Base-by-base conservation (phyloP, 2,888 invertebrate species). In the Spodoptera picta region DNA sequence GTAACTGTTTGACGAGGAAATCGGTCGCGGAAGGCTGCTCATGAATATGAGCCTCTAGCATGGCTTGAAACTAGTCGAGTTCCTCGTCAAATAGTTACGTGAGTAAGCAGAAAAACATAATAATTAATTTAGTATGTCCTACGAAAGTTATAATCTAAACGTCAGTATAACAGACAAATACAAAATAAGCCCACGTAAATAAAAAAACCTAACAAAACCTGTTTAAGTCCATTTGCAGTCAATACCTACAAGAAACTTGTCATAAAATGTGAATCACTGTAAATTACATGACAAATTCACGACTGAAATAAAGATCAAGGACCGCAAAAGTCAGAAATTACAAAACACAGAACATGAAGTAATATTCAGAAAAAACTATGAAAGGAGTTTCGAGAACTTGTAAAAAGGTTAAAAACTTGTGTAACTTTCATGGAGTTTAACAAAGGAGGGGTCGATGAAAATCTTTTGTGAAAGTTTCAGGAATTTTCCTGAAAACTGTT, bases 391-490 rank as follows among this genome's bases (percentile, higher is more conserved):
- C 51, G 36, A 60, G 70, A 78, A 72, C 68, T 79, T 69, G 63
- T 55, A 60, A 65, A 68, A 72, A 73, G 45, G 53, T 53, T 67
- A 71, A 64, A 73, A 72, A 72, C 62, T 76, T 78, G 65, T 12
- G 59, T 63, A 69, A 65, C 70, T 70, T 72, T 69, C 55, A 52
- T 57, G 1, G 68, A 69, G 63, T 73, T 67, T 67, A 47, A 77
- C 79, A 78, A 75, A 75, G 69, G 72, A 63, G 60, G 60, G 63
- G 54, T 65, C 65, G 73, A 75, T 77, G 75, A 64, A 77, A 78
- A 78, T 78, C 79, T 73, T 77, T 77, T 77, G 68, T 70, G 43
- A 66, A 71, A 71, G 62, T 80, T 77, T 23, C 24, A n/a, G 7
- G 43, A 63, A 79, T 42, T 75, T 75, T 50, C 59, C 47, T 73